Percentiles rank a stretch among this genome's conserved stretches.
phyloP scores from a whole-genome alignment of 2,888 invertebrate species.

The Acronicta aceris region DNA sequence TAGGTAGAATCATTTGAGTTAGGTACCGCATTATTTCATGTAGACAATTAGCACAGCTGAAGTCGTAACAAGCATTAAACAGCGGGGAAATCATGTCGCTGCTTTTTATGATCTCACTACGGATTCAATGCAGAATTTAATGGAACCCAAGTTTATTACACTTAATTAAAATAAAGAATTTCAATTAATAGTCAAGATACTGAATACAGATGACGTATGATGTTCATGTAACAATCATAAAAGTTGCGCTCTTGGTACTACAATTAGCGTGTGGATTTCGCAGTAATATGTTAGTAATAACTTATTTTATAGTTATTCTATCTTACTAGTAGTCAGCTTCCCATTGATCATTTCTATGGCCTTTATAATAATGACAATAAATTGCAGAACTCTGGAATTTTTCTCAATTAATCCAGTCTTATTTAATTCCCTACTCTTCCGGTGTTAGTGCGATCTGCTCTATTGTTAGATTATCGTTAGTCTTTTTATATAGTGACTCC shows the following conservation, averaged over 20 bases:
- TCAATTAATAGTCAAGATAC: slow-evolving; percentile 3
- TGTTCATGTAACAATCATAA: not conserved
- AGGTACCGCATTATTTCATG: slow-evolving; percentile 29
- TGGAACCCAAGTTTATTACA: slow-evolving; percentile 8
- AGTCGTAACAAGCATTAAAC: slow-evolving; percentile 29
- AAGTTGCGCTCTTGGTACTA: not conserved
- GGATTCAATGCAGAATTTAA: slow-evolving; percentile 7
- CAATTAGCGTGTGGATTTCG: slow-evolving; percentile 1
- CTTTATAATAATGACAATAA: not conserved
- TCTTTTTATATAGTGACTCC: too few relatives aligned
- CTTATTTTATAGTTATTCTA: not conserved
- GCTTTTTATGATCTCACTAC: slow-evolving; percentile 14
- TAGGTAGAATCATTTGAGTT: slow-evolving; percentile 18
- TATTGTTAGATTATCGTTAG: too few relatives aligned
- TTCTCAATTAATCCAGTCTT: too few relatives aligned
- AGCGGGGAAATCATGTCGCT: slow-evolving; percentile 5
- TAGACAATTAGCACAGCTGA: slow-evolving; percentile 30
- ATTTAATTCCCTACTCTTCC: too few relatives aligned
- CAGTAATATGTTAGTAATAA: slow-evolving; percentile 2
- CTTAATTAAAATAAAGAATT: not conserved
- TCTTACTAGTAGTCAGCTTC: not conserved
- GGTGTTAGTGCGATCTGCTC: too few relatives aligned
- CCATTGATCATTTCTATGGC: slow-evolving; percentile 2
- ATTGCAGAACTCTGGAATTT: not conserved
- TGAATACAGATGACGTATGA: not conserved